These are phyloP conservation scores for Ruditapes philippinarum DNA, from an alignment of 1,140 invertebrate species.

Conservation along the genomic window DNA sequence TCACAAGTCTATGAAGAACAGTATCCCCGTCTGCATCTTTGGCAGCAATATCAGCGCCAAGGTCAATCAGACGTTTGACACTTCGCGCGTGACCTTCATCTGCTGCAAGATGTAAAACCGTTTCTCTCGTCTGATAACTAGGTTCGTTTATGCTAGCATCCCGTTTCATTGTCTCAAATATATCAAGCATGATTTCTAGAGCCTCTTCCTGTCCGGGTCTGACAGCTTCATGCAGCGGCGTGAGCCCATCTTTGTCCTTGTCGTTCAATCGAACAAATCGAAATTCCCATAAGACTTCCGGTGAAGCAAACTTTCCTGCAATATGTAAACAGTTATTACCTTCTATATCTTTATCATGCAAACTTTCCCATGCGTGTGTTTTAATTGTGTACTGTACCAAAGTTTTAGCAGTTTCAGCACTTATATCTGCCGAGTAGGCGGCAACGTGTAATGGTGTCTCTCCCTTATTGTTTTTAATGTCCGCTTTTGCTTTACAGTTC, in stretches of 20 bases:
- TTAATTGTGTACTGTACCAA: constrained; percentile 81
- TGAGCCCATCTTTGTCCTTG: constrained; percentile 72
- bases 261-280: constrained; percentile 79
- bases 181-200: constrained; percentile 81
- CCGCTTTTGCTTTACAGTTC: constrained; percentile 77
- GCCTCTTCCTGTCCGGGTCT: constrained; percentile 75
- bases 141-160: constrained; percentile 80
- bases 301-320: constrained; percentile 78
- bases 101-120: constrained; percentile 78
- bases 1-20: constrained; percentile 76
- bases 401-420: constrained; percentile 73
- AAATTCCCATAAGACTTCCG: constrained; percentile 82
- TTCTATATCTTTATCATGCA: constrained; percentile 78
- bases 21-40: constrained; percentile 77
- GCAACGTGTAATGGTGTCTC: constrained; percentile 81
- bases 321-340: constrained; percentile 83
- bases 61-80: constrained; percentile 68
- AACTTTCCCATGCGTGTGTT: constrained; percentile 79
- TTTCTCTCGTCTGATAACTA: constrained; percentile 72
- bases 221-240: constrained; percentile 71
- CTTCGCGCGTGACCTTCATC: constrained; percentile 70
- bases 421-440: constrained; percentile 74
- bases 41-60: constrained; percentile 74
- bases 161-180: constrained; percentile 80
- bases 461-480: constrained; percentile 79